Base-by-base conservation (phyloP, 2,888 invertebrate species). In the Phyllotreta cruciferae region DNA sequence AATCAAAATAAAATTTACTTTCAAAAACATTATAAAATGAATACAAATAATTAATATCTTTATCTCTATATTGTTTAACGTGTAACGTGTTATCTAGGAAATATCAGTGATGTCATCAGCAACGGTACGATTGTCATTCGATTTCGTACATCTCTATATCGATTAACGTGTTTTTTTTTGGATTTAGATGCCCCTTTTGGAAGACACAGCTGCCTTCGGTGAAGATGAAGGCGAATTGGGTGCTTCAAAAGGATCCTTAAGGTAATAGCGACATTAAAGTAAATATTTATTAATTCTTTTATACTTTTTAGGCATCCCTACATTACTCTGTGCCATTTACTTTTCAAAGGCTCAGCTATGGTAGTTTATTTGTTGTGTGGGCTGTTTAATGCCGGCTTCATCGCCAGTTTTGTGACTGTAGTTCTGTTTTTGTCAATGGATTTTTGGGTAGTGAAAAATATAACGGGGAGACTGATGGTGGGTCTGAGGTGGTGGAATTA, bases 401-500 rank as follows among this genome's bases (percentile, higher is more conserved):
- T 99, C 67, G 90, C 94, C n/a, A 94, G 92, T 82, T 99, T 99
- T 83, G 94, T 99, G 49, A 85, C 91, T 36, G 90, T 98, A 39
- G 88, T 95, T 8, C 83, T 98, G 35, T 85, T 99, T 57, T 85
- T 99, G 6, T 98, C 98, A 0, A 92, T 98, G 83, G 99, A 99
- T 81, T 99, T 99, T 83, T 99, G 99, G 99, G 96, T 96, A 9
- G 98, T 98, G 0, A 99, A 99, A 84, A 97, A 97, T 81, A 91
- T 97, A 50, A 95, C 94, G 66, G 98, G 98, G 37, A 87, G 98
- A 55, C 83, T 98, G 47, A 86, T 99, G 80, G 98, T 98, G 14
- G 98, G 98, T 0, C 83, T 99, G 13, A 85, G 99, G 69, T 99
- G 99, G 98, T 99, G 99, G 99, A 99, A 98, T 84, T 96, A 98